Evolutionary conservation across 2,113 vertebrate genomes (phyloP).

Genomic region (Peucedramus taeniatus): DNA sequence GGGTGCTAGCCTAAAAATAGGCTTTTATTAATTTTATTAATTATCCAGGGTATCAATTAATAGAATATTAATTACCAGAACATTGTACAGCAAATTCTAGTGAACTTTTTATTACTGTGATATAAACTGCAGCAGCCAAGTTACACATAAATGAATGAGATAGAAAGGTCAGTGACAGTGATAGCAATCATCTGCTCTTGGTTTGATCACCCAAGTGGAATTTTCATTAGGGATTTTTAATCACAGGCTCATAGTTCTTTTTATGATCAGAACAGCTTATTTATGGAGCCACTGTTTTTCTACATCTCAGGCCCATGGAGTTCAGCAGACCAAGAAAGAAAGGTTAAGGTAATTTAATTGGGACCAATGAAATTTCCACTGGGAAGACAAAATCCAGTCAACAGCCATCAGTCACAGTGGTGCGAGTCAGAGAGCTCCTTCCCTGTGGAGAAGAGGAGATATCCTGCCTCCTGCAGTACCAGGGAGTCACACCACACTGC

Average conservation of each 20-base stretch:
- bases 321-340: not conserved
- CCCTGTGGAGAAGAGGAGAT: not conserved
- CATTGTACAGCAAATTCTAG: not conserved
- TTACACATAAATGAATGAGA: not conserved
- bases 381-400: not conserved
- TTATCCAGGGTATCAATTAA: not conserved
- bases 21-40: not conserved
- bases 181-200: not conserved
- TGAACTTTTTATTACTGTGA: not conserved
- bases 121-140: not conserved
- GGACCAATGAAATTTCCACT: not conserved
- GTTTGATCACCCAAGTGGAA: not conserved
- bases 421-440: not conserved
- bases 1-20: not conserved
- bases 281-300: not conserved
- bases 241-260: not conserved
- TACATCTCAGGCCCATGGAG: not conserved
- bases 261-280: not conserved
- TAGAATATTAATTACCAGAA: not conserved
- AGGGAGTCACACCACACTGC: accelerated
- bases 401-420: not conserved
- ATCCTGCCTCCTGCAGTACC: not conserved
- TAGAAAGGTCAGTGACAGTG: not conserved
- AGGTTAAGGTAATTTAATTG: not conserved
- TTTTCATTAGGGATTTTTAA: not conserved